Conservation (phyloP, 1,140 invertebrate genomes). For the Palaemon carinicauda region DNA sequence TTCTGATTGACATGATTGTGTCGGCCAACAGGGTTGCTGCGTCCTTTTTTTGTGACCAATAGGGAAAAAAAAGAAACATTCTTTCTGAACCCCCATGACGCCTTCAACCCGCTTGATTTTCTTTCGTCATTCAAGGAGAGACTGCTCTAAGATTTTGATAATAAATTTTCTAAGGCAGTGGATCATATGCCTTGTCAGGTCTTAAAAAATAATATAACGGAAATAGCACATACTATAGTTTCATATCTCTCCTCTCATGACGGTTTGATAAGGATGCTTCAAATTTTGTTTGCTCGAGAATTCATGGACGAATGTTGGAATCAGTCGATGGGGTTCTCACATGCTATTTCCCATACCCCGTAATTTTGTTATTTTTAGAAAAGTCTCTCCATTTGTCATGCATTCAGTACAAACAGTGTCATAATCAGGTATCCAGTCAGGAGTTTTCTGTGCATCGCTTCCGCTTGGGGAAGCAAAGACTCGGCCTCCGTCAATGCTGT, state of each 20-base stretch:
- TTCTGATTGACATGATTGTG: neutral
- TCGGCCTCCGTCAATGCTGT: slow-evolving; percentile 48
- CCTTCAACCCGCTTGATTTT: neutral
- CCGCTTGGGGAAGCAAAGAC: slow-evolving; percentile 45
- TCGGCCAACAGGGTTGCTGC: neutral
- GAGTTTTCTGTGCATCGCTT: slow-evolving; percentile 51
- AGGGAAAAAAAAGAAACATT: neutral
- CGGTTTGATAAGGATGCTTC: too few species aligned
- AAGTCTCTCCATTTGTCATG: slow-evolving; percentile 24
- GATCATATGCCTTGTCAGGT: too few species aligned
- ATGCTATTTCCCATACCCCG: too few species aligned
- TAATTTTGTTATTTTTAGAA: neutral
- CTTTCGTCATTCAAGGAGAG: neutral
- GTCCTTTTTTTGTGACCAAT: slow-evolving; percentile 9
- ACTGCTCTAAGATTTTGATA: neutral
- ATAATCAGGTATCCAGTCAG: slow-evolving; percentile 53
- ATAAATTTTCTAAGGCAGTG: too few species aligned
- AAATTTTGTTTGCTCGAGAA: too few species aligned
- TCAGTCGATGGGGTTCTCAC: too few species aligned
- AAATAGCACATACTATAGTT: too few species aligned
- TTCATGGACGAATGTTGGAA: too few species aligned
- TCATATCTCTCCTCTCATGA: too few species aligned
- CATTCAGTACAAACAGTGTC: slow-evolving; percentile 56
- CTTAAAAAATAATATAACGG: too few species aligned
- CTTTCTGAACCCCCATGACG: neutral